A percentile compares a stretch with the other conserved stretches of the same genome.
These are phyloP conservation scores for Psittacula cyanocephala DNA, from an alignment of 2,113 vertebrate species.

Conservation along the genomic window DNA sequence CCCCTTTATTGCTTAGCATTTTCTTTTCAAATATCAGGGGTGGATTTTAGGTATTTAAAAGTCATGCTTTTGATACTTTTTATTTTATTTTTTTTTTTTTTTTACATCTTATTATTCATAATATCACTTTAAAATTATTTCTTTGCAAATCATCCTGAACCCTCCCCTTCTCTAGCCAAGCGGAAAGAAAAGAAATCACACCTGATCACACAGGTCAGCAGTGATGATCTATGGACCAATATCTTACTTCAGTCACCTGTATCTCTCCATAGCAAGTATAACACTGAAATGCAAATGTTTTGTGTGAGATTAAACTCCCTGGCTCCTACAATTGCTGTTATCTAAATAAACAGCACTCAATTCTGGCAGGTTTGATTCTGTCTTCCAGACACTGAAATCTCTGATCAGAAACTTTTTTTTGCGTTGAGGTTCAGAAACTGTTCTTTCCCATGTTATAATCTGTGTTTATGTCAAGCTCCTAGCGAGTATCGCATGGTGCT, in stretches of 20 bases:
- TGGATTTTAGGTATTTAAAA: slow-evolving; percentile 35
- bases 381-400: not conserved
- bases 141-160: not conserved
- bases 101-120: not conserved
- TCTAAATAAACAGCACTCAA: not conserved
- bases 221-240: not conserved
- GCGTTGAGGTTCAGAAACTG: rapidly evolving
- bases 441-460: not conserved
- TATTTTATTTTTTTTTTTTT: not conserved
- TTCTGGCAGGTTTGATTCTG: not conserved
- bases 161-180: not conserved
- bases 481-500: not conserved
- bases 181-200: not conserved
- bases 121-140: not conserved
- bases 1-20: slow-evolving; percentile 45
- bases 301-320: not conserved
- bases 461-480: not conserved
- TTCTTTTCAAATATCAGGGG: slow-evolving; percentile 63
- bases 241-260: not conserved
- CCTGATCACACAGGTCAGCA: not conserved
- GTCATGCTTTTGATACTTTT: not conserved
- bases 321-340: not conserved
- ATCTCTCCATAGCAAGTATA: not conserved
- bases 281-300: not conserved
- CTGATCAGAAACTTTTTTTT: not conserved